A percentile compares a stretch with the other conserved stretches of the same genome.
Evolutionary conservation across 1,140 invertebrate species (phyloP).

Genomic region (Macrobrachium rosenbergii): DNA sequence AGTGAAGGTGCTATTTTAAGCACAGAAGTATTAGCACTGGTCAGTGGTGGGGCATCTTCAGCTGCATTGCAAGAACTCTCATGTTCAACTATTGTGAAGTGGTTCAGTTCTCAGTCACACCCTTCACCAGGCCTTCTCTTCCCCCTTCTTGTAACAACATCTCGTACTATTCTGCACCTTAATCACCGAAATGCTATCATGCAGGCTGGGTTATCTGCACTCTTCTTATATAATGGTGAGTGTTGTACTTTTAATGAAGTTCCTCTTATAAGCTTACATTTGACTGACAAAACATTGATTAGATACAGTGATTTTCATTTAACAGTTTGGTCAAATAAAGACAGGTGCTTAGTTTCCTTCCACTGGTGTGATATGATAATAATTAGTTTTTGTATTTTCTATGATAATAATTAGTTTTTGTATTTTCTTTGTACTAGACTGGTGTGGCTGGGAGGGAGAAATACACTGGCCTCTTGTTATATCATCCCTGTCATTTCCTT

Average conservation of each 20-base stretch:
- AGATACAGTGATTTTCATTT: neutral
- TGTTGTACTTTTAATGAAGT: neutral
- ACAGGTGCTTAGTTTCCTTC: neutral
- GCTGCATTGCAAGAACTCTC: slow-evolving; percentile 65
- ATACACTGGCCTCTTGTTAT: slow-evolving; percentile 36
- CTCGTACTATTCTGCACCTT: slow-evolving; percentile 70
- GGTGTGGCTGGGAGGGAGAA: slow-evolving; percentile 48
- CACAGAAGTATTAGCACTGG: slow-evolving; percentile 72
- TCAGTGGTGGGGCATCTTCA: slow-evolving; percentile 70
- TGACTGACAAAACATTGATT: neutral
- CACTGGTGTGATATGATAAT: neutral
- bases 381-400: neutral
- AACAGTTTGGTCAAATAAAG: neutral
- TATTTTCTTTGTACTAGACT: slow-evolving; percentile 18
- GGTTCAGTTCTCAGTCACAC: slow-evolving; percentile 72
- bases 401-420: slow-evolving; percentile 6
- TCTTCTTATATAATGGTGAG: slow-evolving; percentile 43
- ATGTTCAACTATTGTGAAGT: slow-evolving; percentile 66
- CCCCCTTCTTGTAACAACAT: slow-evolving; percentile 71
- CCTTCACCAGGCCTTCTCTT: slow-evolving; percentile 71
- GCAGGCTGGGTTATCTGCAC: slow-evolving; percentile 37
- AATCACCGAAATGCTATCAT: slow-evolving; percentile 56
- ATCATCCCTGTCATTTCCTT: slow-evolving; percentile 45
- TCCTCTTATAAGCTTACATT: neutral
- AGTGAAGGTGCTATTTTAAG: slow-evolving; percentile 73